Evolutionary conservation across 2,113 vertebrate genomes (phyloP), one percentile per base, ranked within the genome.

Genomic region (Pteropus alecto): DNA sequence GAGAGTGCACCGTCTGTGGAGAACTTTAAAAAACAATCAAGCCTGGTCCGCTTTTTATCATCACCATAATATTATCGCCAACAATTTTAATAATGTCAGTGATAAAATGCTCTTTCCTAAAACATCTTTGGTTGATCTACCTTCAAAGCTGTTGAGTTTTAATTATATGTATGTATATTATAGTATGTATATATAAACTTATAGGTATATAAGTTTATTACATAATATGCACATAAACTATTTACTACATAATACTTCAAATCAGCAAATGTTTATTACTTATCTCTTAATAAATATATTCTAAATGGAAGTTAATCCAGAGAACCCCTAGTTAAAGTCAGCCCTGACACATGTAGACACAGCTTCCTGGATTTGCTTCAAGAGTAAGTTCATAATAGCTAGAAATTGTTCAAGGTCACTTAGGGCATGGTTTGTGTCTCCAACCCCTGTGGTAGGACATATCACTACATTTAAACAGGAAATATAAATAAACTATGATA

Each of bases 61-160:
- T 73, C 11, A 54, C 13, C 38, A 78, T 38, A 43, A 90, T 51
- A 16, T 16, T 51, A 16, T 51, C 51, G 74, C 4, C 56, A 11
- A 82, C 70, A 65, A 87, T 91, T 95, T 71, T 87, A 87, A 93
- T 24, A 87, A 60, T 30, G 18, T 74, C 56, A 87, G 35, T 86
- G 73, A 78, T 28, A 84, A 93, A 91, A 79, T 54, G 54, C 18
- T 78, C 14, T 70, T 84, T 60, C 46, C 41, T 74, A 79, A 70
- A 95, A 70, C 48, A 70, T 60, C 33, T 46, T 61, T 91, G 81
- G 43, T 81, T 68, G 51, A 8, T 38, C 73, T 95, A 46, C 33
- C 63, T 91, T 81, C 22, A 33, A 92, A 79, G 78, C 18, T 43
- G 13, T 38, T 65, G 41, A 61, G 2, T 82, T 82, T 68, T 61